These are phyloP conservation scores for Myotis myotis DNA, from an alignment of 2,797 vertebrate species.

Conservation along the genomic window DNA sequence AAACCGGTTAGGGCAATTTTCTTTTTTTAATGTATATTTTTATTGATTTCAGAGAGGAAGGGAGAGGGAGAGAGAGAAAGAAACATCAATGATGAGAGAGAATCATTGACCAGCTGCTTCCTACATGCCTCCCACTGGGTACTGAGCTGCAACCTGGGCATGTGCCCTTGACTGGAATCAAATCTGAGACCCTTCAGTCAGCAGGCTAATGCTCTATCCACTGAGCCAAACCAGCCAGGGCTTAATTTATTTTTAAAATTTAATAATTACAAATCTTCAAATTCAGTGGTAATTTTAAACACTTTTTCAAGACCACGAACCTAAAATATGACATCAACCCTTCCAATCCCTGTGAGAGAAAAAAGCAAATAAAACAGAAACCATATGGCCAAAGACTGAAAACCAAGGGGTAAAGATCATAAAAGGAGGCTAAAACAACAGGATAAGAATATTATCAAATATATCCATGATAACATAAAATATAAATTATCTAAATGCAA, in stretches of 20 bases:
- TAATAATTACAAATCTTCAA: constrained; percentile 1
- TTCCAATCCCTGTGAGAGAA: constrained; percentile 23
- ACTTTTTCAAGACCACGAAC: background rate
- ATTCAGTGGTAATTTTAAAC: background rate
- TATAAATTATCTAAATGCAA: constrained; percentile 10
- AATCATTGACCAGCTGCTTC: too few relatives aligned
- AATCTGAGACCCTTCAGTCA: too few relatives aligned
- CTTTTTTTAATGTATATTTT: too few relatives aligned
- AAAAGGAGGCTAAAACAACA: background rate
- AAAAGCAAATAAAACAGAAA: constrained; percentile 47
- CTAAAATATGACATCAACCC: constrained; percentile 18
- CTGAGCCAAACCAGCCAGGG: too few relatives aligned
- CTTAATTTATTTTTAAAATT: background rate
- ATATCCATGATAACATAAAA: background rate
- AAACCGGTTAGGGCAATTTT: too few relatives aligned
- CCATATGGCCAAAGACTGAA: background rate
- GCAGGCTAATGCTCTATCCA: too few relatives aligned
- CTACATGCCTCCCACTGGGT: too few relatives aligned
- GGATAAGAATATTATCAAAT: background rate
- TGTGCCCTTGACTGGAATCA: too few relatives aligned
- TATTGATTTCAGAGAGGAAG: too few relatives aligned
- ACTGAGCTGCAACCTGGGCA: too few relatives aligned
- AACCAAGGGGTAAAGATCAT: background rate
- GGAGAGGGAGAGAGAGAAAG: too few relatives aligned
- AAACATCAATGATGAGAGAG: too few relatives aligned